These are phyloP conservation scores for Aphodius granarius DNA, from an alignment of 2,888 invertebrate species.

Conservation along the genomic window DNA sequence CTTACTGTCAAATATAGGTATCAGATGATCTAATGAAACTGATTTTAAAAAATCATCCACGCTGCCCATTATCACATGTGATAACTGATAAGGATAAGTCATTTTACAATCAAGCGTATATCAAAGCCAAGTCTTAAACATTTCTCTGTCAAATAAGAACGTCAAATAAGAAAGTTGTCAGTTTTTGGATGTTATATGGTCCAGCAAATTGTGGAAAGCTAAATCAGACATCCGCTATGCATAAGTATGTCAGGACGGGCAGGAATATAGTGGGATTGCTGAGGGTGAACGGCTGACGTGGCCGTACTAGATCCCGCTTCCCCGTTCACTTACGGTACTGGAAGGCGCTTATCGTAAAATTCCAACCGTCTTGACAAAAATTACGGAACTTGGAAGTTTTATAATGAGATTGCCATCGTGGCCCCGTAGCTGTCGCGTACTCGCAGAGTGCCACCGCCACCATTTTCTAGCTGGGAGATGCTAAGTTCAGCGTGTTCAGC, in stretches of 20 bases:
- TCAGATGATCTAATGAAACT: no score
- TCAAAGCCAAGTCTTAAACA: no score
- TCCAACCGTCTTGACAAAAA: constrained; percentile 14
- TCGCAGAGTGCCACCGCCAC: background rate
- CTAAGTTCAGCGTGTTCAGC: constrained; percentile 10
- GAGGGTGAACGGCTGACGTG: constrained; percentile 3
- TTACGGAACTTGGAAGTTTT: constrained; percentile 11
- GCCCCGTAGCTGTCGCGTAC: background rate
- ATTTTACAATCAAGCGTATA: no score
- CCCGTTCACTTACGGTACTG: background rate
- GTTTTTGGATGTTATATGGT: no score
- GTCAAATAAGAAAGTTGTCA: no score
- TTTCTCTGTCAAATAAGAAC: no score
- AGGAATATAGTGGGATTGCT: constrained; percentile 8
- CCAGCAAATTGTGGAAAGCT: background rate
- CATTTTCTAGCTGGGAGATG: background rate
- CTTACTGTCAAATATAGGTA: no score
- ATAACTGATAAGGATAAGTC: no score
- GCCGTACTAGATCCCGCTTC: background rate
- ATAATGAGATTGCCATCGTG: constrained; percentile 10
- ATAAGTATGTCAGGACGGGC: background rate
- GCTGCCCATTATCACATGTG: no score
- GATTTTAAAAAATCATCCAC: no score
- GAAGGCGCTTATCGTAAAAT: constrained; percentile 14
- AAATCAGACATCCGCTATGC: background rate